A percentile compares a stretch with the other conserved stretches of the same genome.
These are phyloP conservation scores for Drosophila quinaria DNA, from an alignment of 2,888 invertebrate genomes.

Conservation along the genomic window DNA sequence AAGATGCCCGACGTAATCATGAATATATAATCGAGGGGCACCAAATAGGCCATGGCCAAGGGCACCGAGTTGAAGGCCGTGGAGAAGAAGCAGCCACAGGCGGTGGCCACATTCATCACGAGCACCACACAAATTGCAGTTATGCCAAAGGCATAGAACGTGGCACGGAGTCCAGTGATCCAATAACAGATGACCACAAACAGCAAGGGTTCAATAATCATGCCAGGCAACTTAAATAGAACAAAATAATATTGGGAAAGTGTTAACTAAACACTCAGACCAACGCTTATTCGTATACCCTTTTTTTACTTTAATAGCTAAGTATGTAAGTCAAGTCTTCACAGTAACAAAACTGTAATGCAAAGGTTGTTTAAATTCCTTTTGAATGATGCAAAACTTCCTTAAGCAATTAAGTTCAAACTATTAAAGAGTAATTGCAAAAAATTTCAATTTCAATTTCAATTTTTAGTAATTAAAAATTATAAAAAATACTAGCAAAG, in stretches of 20 bases:
- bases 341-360: too few relatives aligned
- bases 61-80: slow-evolving; percentile 93
- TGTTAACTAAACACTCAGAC: too few relatives aligned
- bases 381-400: too few relatives aligned
- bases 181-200: slow-evolving; percentile 94
- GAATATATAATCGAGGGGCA: slow-evolving; percentile 94
- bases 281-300: too few relatives aligned
- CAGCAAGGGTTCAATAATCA: slow-evolving; percentile 92
- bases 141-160: slow-evolving; percentile 89
- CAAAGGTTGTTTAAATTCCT: too few relatives aligned
- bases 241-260: neutral
- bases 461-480: too few relatives aligned
- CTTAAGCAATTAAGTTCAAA: too few relatives aligned
- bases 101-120: slow-evolving; percentile 93
- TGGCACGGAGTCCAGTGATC: slow-evolving; percentile 92
- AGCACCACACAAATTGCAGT: slow-evolving; percentile 90
- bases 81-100: slow-evolving; percentile 95
- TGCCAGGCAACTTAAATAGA: slow-evolving; percentile 91
- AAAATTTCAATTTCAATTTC: too few relatives aligned
- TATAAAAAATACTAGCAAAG: too few relatives aligned
- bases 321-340: too few relatives aligned
- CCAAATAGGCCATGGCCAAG: slow-evolving; percentile 92
- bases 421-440: too few relatives aligned
- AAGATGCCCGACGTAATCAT: slow-evolving; percentile 96
- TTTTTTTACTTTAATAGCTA: too few relatives aligned